A percentile compares a stretch with the other conserved stretches of the same genome.
Conservation (phyloP, 2,113 vertebrate species). For the Triplophysa siluroides region DNA sequence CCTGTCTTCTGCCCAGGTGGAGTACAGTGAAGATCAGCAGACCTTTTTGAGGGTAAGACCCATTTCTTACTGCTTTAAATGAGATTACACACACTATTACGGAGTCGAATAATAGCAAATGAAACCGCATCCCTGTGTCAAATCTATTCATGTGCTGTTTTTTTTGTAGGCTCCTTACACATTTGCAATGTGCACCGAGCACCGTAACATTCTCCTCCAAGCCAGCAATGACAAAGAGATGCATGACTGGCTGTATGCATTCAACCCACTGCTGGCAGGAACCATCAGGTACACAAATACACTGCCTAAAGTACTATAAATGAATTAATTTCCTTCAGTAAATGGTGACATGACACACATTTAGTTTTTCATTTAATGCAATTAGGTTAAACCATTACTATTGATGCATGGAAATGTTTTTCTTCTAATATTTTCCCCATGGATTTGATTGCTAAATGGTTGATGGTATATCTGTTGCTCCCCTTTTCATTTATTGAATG, state of each 20-base stretch:
- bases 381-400: too few species aligned
- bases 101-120: neutral
- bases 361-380: neutral
- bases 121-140: neutral
- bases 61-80: neutral
- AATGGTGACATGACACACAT: neutral
- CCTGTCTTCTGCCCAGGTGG: slow-evolving; percentile 95
- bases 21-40: slow-evolving; percentile 97
- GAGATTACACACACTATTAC: neutral
- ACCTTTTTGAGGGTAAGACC: slow-evolving; percentile 89
- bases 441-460: too few species aligned
- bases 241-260: slow-evolving; percentile 98
- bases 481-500: too few species aligned
- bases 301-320: neutral
- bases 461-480: too few species aligned
- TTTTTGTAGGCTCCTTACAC: slow-evolving; percentile 89
- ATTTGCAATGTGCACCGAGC: slow-evolving; percentile 94
- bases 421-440: too few species aligned
- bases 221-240: slow-evolving; percentile 96
- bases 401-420: too few species aligned
- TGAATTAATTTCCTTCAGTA: neutral
- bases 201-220: slow-evolving; percentile 93
- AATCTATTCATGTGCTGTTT: neutral
- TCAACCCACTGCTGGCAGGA: slow-evolving; percentile 95
- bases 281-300: slow-evolving; percentile 86